Base-by-base conservation (phyloP, 2,113 vertebrate genomes). In the Camarhynchus parvulus region DNA sequence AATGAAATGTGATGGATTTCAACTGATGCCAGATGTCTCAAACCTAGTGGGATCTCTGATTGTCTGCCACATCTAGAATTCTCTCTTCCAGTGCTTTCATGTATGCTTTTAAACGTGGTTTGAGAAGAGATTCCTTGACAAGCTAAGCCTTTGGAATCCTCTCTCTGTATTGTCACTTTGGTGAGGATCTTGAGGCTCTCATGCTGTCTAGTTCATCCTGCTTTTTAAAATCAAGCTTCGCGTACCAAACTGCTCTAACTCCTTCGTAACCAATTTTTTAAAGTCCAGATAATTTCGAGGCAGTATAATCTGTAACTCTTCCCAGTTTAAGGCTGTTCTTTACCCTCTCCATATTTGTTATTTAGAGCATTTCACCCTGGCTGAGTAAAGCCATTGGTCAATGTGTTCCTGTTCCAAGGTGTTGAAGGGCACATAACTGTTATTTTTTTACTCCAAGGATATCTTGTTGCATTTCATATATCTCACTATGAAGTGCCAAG, bases 11-110 rank as follows among this genome's bases (percentile, higher is more conserved):
- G 96, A 97, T 98, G 96, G 97, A 96, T 98, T 97, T 97, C 97
- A 97, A 98, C 97, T 97, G 97, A 98, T 98, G 97, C 97, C 98
- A 98, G 98, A 97, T 98, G 98, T 97, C 97, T 96, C 95, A 97
- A 98, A 94, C 97, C 92, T 96, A 94, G 97, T 80, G 92, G 90
- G 97, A 97, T 96, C 97, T 97, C 97, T 92, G 95, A 69, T 92
- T 97, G 97, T 98, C 97, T 98, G 95, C 95, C 97, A 96, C 95
- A 97, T 96, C 96, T 73, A 96, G 96, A 76, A 80, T 88, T 94
- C 94, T 96, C 96, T 96, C 96, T 97, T 92, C 96, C 86, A 97
- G 91, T 95, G 93, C 98, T 98, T 98, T 97, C 92, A 97, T 97
- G 93, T 97, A 72, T 86, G 91, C 94, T 95, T 97, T 97, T 97